Conservation (phyloP, 1,140 invertebrate genomes). For the Eupeodes corollae region DNA sequence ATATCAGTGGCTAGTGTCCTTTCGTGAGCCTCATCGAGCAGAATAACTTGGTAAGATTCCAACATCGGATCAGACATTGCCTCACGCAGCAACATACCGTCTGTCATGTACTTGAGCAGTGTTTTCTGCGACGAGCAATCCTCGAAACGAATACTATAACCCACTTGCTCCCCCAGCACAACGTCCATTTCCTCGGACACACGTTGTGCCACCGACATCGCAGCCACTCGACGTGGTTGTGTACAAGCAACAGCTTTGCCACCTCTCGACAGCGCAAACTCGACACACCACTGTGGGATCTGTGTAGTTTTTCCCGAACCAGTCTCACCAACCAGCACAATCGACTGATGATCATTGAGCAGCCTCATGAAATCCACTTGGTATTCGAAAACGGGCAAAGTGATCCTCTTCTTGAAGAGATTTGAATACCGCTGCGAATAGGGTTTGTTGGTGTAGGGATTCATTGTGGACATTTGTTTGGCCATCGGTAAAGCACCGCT, state of each 20-base stretch:
- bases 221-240: slow-evolving; percentile 92
- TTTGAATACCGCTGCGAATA: slow-evolving; percentile 75
- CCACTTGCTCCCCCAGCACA: slow-evolving; percentile 85
- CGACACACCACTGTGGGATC: slow-evolving; percentile 87
- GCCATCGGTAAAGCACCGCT: slow-evolving; percentile 43
- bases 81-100: slow-evolving; percentile 98
- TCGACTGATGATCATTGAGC: slow-evolving; percentile 51
- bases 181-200: slow-evolving; percentile 99
- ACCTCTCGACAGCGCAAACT: slow-evolving; percentile 64
- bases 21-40: slow-evolving; percentile 99
- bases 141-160: slow-evolving; percentile 99
- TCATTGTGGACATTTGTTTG: slow-evolving; percentile 37
- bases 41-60: slow-evolving; percentile 88
- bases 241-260: slow-evolving; percentile 90
- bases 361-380: slow-evolving; percentile 90
- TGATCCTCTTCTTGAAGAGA: slow-evolving; percentile 75
- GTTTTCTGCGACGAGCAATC: slow-evolving; percentile 95
- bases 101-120: slow-evolving; percentile 91
- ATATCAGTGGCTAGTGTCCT: slow-evolving; percentile 97
- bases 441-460: slow-evolving; percentile 61
- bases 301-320: slow-evolving; percentile 93
- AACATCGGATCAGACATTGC: slow-evolving; percentile 98
- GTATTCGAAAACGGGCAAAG: slow-evolving; percentile 96
- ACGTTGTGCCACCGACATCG: slow-evolving; percentile 96
- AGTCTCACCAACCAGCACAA: slow-evolving; percentile 65